Conservation (phyloP, 1,140 invertebrate genomes). For the Drosophila sp. region DNA sequence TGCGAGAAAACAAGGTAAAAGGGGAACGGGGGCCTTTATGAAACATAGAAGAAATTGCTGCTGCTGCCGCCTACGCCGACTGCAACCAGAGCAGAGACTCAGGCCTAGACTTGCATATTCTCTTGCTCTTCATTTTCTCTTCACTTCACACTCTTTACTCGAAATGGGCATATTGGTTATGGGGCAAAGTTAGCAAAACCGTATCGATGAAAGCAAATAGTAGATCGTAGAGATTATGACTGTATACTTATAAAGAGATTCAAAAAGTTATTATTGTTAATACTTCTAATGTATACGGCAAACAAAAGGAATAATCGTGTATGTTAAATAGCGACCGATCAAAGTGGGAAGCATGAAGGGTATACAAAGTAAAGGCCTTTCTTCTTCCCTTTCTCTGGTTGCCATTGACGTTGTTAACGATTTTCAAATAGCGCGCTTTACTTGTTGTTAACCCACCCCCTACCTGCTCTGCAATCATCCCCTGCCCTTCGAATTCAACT, state of each 20-base stretch:
- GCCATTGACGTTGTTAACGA: conserved; percentile 70
- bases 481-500: neutral
- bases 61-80: neutral
- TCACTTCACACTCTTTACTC: neutral
- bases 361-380: neutral
- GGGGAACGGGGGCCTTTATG: neutral
- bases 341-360: neutral
- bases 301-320: too few relatives aligned
- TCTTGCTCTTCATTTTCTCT: neutral
- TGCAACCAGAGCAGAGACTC: neutral
- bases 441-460: conserved; percentile 19
- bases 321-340: neutral
- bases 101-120: neutral
- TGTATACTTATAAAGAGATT: too few relatives aligned
- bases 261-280: too few relatives aligned
- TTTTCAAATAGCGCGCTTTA: conserved; percentile 60
- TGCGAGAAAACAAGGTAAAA: neutral
- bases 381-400: conserved; percentile 3
- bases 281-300: too few relatives aligned
- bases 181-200: neutral
- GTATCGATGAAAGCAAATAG: too few relatives aligned
- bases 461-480: too few relatives aligned
- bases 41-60: conserved; percentile 1
- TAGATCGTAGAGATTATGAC: too few relatives aligned
- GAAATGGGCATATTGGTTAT: neutral